Evolutionary conservation across 2,797 vertebrate genomes (phyloP), one percentile per base, ranked within the genome.

Genomic region (Babyrousa celebensis): DNA sequence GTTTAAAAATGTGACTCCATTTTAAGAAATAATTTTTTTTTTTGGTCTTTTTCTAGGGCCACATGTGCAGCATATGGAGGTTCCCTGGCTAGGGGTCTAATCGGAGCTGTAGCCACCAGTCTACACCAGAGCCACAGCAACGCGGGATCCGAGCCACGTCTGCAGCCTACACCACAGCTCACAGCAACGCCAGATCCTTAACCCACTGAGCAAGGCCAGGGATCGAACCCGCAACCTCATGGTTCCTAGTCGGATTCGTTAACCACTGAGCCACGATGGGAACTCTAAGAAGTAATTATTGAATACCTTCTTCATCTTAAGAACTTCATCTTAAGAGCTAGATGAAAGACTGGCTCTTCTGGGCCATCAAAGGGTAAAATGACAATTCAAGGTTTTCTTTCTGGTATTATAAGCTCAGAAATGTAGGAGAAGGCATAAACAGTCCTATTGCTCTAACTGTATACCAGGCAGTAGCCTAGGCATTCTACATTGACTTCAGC

Each of bases 401-500:
- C 62, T 75, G 16, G 32, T 91, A 60, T 94, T 92, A 21, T 17
- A 85, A n/a, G 48, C 72, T 95, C 90, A 82, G 43, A 60, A 90
- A 71, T 67, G n/a, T 8, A 77, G 63, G 27, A 14, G 52, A 88
- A 95, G 48, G n/a, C 77, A 85, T 21, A 17, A 72, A 75, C 21
- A 87, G 27, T 90, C 65, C 54, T 18, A 29, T 58, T 72, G 5
- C n/a, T 86, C 43, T 78, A 86, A 48, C 40, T 67, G 67, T 21
- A 82, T 32, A 56, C n/a, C 11, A 82, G 63, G 25, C 23, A 86
- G 25, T 29, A 95, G 36, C 56, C 60, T 86, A 87, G 84, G 58
- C 82, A 85, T 91, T 84, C 88, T 62, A 56, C 68, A 48, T 56
- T 95, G 58, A 91, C 25, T 91, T 60, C 32, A 36, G 12, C 15